Percentiles rank a stretch among this genome's conserved stretches.
These are phyloP conservation scores for Allobates femoralis DNA, from an alignment of 2,797 vertebrate genomes.

Conservation along the genomic window DNA sequence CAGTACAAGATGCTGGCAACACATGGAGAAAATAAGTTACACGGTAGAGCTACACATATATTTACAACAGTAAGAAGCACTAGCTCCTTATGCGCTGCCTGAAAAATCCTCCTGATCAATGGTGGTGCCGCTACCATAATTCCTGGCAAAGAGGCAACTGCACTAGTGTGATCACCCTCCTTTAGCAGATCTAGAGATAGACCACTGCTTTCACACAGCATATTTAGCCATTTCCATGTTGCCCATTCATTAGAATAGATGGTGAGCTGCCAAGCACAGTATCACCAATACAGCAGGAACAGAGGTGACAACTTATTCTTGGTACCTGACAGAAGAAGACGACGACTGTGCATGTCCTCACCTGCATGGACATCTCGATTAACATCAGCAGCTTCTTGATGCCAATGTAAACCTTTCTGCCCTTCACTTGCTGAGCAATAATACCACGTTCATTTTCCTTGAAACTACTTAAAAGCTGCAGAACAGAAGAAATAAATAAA, in stretches of 20 bases:
- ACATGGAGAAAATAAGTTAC: too few relatives aligned
- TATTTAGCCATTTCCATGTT: not conserved
- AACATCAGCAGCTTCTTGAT: slow-evolving; percentile 97
- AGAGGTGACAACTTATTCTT: not conserved
- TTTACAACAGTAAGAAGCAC: too few relatives aligned
- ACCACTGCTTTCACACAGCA: too few relatives aligned
- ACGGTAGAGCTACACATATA: too few relatives aligned
- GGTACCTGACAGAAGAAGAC: not conserved
- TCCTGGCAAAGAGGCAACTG: not conserved
- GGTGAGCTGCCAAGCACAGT: not conserved
- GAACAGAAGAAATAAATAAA: slow-evolving; percentile 35
- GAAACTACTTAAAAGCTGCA: slow-evolving; percentile 91
- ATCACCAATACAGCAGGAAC: not conserved
- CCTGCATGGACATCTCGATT: slow-evolving; percentile 95
- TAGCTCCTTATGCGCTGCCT: too few relatives aligned
- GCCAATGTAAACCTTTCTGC: slow-evolving; percentile 85
- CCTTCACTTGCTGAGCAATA: slow-evolving; percentile 86
- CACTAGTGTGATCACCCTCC: too few relatives aligned
- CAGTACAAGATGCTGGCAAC: too few relatives aligned
- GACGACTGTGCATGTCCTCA: slow-evolving; percentile 70
- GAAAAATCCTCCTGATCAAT: not conserved
- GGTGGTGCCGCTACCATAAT: not conserved
- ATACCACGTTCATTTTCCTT: slow-evolving; percentile 86
- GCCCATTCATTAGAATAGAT: not conserved
- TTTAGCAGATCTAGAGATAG: too few relatives aligned